Evolutionary conservation across 2,113 vertebrate genomes (phyloP), one percentile per base, ranked within the genome.

Genomic region (Capreolus pygargus): DNA sequence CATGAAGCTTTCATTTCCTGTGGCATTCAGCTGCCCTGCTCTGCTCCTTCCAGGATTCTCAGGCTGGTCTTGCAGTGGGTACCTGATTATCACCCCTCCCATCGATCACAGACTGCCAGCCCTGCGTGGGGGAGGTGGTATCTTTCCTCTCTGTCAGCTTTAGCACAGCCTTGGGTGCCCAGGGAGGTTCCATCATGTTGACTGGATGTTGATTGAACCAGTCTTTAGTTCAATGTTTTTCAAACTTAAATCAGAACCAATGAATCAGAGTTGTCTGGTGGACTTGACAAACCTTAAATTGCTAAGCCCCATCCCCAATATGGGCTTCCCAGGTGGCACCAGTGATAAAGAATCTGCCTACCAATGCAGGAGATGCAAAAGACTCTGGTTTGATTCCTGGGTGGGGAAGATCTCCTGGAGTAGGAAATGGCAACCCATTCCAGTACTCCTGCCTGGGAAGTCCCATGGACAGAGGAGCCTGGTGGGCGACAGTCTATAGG

Each of bases 31-130:
- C 13, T 6, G 7, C 4, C 23, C 9, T 5, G 5, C 7, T 39
- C 52, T 10, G 58, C 1, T 4, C 23, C 25, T 36, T 70, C 58
- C 7, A 78, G 64, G 27, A n/a, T 86, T 17, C 60, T 60, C 36
- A 36, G 67, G 13, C 45, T 39, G 55, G 45, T 27, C 36, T 47
- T 89, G 28, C 11, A 30, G 30, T 5, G 33, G 36, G 19, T 33
- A 7, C 47, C 58, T 25, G 54, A 7, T 60, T 5, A 50, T 9
- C 0, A 0, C 2, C 28, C 36, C 30, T 3, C 4, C 2, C 23
- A 3, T 55, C 2, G 7, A 36, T 23, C 84, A 47, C 5, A 45
- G 82, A 2, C 16, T 7, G 30, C 43, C 39, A 58, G 47, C 19
- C 19, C 25, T 0, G 1, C 15, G 7, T 23, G 43, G 33, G 21